Evolutionary conservation across 2,113 vertebrate genomes (phyloP), one percentile per base, ranked within the genome.

Genomic region (cattle (Bos taurus)): DNA sequence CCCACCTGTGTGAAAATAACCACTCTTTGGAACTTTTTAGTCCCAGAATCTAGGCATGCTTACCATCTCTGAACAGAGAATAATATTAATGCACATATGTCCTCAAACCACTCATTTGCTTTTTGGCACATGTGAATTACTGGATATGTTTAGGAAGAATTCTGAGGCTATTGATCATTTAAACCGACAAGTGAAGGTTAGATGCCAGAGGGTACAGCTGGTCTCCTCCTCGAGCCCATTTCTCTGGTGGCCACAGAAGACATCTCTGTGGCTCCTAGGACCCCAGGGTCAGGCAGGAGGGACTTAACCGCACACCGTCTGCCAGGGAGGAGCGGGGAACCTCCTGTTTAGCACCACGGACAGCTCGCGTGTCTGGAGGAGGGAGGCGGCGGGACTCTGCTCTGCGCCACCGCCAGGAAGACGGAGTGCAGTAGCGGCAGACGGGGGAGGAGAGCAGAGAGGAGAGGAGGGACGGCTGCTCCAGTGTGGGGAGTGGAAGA

Each of bases 291-390:
- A 43, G 19, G 28, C 14, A 8, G 2, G 7, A 21, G 23, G 46
- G 21, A 21, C 40, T 87, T 5, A 7, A 77, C 36, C 4, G 26
- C 0, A 13, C 52, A 19, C 33, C 5, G 7, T 46, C 48, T 6
- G 90, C 16, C 33, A 5, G 0, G 40, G 54, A 64, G 84, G 64
- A 52, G 82, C 92, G 12, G 0, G 14, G 67, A 25, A 36, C 30
- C 25, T 30, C 74, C 64, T 94, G n/a, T 2, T 88, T 17, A 95
- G 88, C 85, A 86, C 96, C 96, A 77, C 19, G 94, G 96, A 92
- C 97, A 96, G 97, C 91, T 96, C 88, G 0, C 2, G 48, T 23
- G 57, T 40, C 88, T 28, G n/a, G 2, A 25, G 78, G 14, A 50
- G 87, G 25, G 94, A 80, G 91, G 94, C 6, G 43, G 40, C 57